A percentile compares a stretch with the other conserved stretches of the same genome.
Conservation (phyloP, 1,140 invertebrate species). For the Theocolax elegans region DNA sequence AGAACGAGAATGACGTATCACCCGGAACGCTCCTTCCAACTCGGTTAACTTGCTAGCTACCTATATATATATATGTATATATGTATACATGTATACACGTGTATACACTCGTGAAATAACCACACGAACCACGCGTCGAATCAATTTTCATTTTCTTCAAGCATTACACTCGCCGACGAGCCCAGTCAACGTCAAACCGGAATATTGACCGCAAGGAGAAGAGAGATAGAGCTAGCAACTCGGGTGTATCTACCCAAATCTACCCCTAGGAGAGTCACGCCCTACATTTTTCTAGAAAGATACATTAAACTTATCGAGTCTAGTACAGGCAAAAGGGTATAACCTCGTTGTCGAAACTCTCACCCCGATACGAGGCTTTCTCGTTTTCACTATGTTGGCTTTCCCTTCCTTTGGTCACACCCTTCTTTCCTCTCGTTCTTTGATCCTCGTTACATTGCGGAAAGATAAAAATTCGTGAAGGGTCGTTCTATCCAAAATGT, state of each 20-base stretch:
- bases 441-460: slow-evolving; percentile 2
- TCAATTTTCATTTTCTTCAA: slow-evolving; percentile 20
- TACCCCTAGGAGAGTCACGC: slow-evolving; percentile 48
- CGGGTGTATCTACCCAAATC: slow-evolving; percentile 52
- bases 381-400: too few relatives aligned
- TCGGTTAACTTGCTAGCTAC: too few relatives aligned
- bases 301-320: slow-evolving; percentile 59
- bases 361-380: background rate
- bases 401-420: too few relatives aligned
- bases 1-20: background rate
- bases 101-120: background rate
- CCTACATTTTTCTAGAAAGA: slow-evolving; percentile 51
- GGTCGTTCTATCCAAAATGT: background rate
- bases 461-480: background rate
- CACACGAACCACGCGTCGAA: slow-evolving; percentile 6
- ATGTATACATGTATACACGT: too few relatives aligned
- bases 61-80: too few relatives aligned
- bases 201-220: slow-evolving; percentile 53
- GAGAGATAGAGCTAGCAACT: slow-evolving; percentile 45
- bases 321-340: slow-evolving; percentile 32
- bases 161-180: background rate
- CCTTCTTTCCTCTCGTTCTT: background rate
- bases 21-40: too few relatives aligned
- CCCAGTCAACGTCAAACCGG: background rate
- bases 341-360: background rate